These are phyloP conservation scores for Hirtodrosophila alboralis DNA, from an alignment of 2,888 invertebrate genomes.

Conservation along the genomic window DNA sequence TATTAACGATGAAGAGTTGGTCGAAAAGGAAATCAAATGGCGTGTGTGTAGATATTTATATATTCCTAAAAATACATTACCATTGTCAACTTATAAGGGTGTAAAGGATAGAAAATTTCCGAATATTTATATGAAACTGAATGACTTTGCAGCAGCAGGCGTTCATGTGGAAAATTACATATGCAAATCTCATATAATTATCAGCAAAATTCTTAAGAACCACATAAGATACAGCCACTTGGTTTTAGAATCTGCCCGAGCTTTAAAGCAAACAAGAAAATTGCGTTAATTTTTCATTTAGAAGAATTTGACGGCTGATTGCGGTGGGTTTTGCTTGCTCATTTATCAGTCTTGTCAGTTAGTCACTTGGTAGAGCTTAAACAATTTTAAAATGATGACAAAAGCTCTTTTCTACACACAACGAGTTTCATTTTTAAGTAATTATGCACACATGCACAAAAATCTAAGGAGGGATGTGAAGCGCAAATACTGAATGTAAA, in stretches of 20 bases:
- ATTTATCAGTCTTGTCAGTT: constrained; percentile 63
- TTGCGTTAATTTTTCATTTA: constrained; percentile 58
- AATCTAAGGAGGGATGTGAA: neutral
- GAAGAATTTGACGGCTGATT: neutral
- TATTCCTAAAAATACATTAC: too few relatives aligned
- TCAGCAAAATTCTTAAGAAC: constrained; percentile 9
- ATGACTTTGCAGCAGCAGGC: constrained; percentile 24
- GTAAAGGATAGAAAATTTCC: neutral
- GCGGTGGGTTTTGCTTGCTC: constrained; percentile 36
- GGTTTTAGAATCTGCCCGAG: constrained; percentile 6
- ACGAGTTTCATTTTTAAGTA: constrained; percentile 43
- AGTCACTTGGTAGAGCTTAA: constrained; percentile 59
- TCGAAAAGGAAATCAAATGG: neutral
- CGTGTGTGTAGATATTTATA: too few relatives aligned
- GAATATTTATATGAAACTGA: neutral
- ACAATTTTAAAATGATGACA: constrained; percentile 67
- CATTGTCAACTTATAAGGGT: too few relatives aligned
- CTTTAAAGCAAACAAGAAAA: constrained; percentile 49
- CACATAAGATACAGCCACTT: constrained; percentile 14
- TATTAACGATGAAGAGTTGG: constrained; percentile 5
- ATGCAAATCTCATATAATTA: constrained; percentile 69
- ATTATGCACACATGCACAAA: constrained; percentile 52
- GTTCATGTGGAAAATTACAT: constrained; percentile 55
- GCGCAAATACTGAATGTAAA: constrained; percentile 27
- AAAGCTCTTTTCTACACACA: constrained; percentile 65